A percentile compares a stretch with the other conserved stretches of the same genome.
Conservation (phyloP, 1,140 invertebrate genomes). For the Micrasema longulum region DNA sequence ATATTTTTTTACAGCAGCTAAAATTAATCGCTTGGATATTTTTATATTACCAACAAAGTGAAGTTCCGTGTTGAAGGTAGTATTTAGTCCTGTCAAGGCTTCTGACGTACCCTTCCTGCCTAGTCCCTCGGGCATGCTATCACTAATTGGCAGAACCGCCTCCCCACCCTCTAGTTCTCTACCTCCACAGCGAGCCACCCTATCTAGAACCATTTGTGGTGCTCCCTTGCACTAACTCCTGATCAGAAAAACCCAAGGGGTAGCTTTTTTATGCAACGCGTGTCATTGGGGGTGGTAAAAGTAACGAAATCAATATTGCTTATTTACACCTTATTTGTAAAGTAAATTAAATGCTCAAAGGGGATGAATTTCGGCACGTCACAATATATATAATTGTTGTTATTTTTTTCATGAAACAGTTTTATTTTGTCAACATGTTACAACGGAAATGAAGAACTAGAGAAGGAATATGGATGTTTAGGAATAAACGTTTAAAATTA, state of each 20-base stretch:
- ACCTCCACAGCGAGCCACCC: neutral
- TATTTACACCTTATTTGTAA: slow-evolving; percentile 9
- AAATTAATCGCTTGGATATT: slow-evolving; percentile 23
- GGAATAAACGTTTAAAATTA: too few species aligned
- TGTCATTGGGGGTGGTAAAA: slow-evolving; percentile 13
- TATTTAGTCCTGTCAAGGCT: slow-evolving; percentile 32
- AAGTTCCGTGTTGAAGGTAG: slow-evolving; percentile 20
- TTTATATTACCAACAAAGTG: slow-evolving; percentile 6
- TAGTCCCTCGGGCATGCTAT: slow-evolving; percentile 47
- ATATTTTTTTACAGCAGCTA: too few species aligned
- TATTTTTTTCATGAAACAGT: too few species aligned
- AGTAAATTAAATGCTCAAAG: too few species aligned
- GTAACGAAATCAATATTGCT: slow-evolving; percentile 26
- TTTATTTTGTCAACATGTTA: too few species aligned
- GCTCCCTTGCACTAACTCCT: slow-evolving; percentile 32
- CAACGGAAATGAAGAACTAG: too few species aligned
- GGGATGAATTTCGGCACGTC: too few species aligned
- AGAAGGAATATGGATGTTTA: too few species aligned
- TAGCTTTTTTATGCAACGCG: slow-evolving; percentile 33
- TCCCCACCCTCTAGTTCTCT: neutral
- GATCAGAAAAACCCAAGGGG: slow-evolving; percentile 23
- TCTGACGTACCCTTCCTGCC: slow-evolving; percentile 21
- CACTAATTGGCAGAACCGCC: slow-evolving; percentile 52
- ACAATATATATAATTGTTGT: too few species aligned
- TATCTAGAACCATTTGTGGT: slow-evolving; percentile 19